phyloP scores from a whole-genome alignment of 1,140 invertebrate genomes.

The Zaprionus lachaisei region DNA sequence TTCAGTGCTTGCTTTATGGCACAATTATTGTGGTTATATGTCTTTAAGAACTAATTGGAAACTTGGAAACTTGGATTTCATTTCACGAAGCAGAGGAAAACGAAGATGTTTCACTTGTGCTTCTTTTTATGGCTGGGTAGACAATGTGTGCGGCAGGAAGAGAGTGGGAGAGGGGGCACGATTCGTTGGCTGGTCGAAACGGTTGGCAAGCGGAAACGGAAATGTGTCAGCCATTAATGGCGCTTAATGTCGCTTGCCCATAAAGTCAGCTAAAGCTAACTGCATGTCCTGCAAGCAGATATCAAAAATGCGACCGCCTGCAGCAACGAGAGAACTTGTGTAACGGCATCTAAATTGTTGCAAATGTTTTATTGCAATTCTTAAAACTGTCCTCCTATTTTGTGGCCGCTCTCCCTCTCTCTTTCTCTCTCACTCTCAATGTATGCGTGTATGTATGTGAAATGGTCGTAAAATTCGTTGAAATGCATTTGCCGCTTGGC shows the following conservation, averaged over 20 bases:
- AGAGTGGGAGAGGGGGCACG: conserved; percentile 17
- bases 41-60: conserved; percentile 56
- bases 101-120: conserved; percentile 34
- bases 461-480: conserved; percentile 70
- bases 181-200: conserved; percentile 19
- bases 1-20: background rate
- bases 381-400: conserved; percentile 55
- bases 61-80: conserved; percentile 29
- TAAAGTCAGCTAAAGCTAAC: conserved; percentile 65
- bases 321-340: conserved; percentile 10
- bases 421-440: background rate
- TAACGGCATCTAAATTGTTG: conserved; percentile 74
- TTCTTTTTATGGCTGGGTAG: conserved; percentile 24
- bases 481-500: conserved; percentile 74
- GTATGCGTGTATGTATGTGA: conserved; percentile 8
- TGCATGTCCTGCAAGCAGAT: conserved; percentile 59
- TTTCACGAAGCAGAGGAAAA: conserved; percentile 3
- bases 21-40: background rate
- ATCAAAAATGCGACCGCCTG: conserved; percentile 27
- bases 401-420: conserved; percentile 18
- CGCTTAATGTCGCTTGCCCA: conserved; percentile 62
- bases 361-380: conserved; percentile 78
- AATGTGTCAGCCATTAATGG: conserved; percentile 64
- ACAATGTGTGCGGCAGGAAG: conserved; percentile 37
- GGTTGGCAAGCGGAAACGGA: conserved; percentile 29